Base-by-base conservation (phyloP, 2,888 invertebrate genomes). In the Drosophila lutescens region DNA sequence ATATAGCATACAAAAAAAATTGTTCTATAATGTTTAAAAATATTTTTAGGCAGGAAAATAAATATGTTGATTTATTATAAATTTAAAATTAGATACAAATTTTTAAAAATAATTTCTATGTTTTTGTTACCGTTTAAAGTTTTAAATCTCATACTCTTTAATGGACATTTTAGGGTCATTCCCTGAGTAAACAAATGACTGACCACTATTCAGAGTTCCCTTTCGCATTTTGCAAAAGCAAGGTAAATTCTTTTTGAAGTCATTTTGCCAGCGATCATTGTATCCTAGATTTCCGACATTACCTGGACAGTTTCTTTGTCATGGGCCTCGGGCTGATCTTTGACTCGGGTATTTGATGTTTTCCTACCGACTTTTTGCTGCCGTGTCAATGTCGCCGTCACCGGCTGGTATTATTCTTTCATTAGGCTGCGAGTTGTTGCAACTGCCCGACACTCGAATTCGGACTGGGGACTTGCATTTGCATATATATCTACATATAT, bases 371-470 rank as follows among this genome's bases (percentile, higher is more conserved):
- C 51, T 60, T 43, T 49, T 15, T 73, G 41, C 51, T 63, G 83
- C 77, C 74, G 79, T 78, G 86, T 84, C 82, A 80, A 74, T 86
- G 86, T 83, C 80, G 78, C 70, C 72, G 51, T 82, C 80, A 80
- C 68, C 72, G 53, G 43, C 78, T 17, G 49, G 69, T 88, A 86
- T 84, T 84, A 86, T 84, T 86, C 89, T 85, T 88, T 86, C 89
- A 85, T 85, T 88, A 83, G 74, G 58, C 67, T 69, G 20, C 49
- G 68, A 59, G 65, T 68, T 70, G 67, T 66, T 69, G 67, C 69
- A 81, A 79, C 65, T 81, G 68, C 63, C 43, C 54, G 53, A 47
- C 54, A 66, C 70, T 51, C 10, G 74, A 73, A 63, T 73, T 63
- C 13, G 56, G 51, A 40, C 32, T 20, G 44, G 34, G 51, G 69